Conservation (phyloP, 1,140 invertebrate species). For the Hestina assimilis region DNA sequence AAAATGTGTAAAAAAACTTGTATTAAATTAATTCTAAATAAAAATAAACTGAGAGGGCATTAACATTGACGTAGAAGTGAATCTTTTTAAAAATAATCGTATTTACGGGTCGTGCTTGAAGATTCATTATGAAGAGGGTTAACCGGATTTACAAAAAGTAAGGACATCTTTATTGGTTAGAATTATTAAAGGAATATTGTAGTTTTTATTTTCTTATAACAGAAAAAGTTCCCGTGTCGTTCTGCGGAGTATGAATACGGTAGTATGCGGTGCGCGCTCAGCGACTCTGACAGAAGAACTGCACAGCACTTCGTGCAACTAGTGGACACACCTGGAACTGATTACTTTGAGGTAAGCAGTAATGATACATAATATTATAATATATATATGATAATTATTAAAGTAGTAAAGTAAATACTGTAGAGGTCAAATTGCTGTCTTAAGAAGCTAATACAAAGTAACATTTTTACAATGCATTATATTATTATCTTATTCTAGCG, state of each 20-base stretch:
- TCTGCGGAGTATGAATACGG: constrained; percentile 97
- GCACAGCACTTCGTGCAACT: constrained; percentile 91
- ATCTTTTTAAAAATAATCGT: too few relatives aligned
- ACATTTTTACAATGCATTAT: background rate
- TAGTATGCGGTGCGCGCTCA: constrained; percentile 92
- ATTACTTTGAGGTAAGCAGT: constrained; percentile 89
- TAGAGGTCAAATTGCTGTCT: too few relatives aligned
- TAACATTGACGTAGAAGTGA: too few relatives aligned
- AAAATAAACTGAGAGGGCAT: too few relatives aligned
- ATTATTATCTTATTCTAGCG: background rate
- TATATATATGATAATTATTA: background rate
- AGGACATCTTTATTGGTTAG: background rate
- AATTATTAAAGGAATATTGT: background rate
- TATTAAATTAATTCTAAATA: too few relatives aligned
- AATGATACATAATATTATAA: background rate
- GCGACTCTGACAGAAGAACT: constrained; percentile 91
- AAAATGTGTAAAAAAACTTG: too few relatives aligned
- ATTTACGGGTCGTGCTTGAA: too few relatives aligned
- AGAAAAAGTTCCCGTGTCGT: constrained; percentile 93
- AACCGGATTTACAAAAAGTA: background rate
- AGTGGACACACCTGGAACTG: constrained; percentile 92
- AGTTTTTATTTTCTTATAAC: constrained; percentile 10
- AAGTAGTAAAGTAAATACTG: background rate
- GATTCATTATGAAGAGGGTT: background rate
- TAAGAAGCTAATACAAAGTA: background rate